Conservation (phyloP, 2,113 vertebrate species). For the Indicator maculatus region DNA sequence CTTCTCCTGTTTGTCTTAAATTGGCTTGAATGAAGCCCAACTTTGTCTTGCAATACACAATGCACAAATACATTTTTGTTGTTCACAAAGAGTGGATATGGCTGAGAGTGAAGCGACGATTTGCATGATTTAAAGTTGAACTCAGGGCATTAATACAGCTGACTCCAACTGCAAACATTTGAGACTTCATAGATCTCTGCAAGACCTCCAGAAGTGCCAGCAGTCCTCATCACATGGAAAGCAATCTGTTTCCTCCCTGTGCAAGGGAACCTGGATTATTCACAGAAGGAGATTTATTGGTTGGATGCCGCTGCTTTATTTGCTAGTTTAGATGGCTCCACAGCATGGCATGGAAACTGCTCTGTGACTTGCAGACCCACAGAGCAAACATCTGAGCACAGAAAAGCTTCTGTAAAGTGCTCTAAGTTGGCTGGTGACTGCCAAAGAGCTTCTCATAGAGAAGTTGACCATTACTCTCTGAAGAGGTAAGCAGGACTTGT, state of each 20-base stretch:
- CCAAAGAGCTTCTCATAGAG: background rate
- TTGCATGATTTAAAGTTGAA: background rate
- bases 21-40: background rate
- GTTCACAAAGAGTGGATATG: background rate
- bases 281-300: background rate
- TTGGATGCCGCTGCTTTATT: background rate
- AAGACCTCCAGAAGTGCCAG: background rate
- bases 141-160: background rate
- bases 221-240: background rate
- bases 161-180: background rate
- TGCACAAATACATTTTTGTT: too few species aligned
- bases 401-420: background rate
- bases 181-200: background rate
- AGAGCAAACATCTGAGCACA: background rate
- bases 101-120: background rate
- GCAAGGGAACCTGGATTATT: background rate
- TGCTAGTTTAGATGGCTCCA: background rate
- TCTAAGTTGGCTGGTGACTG: background rate
- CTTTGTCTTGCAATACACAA: background rate
- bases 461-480: background rate
- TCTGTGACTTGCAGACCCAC: background rate
- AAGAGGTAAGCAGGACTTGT: background rate
- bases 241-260: background rate
- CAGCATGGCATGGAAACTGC: background rate
- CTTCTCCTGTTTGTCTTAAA: background rate